These are phyloP conservation scores for Limnephilus auricula DNA, from an alignment of 2,888 invertebrate species.

Conservation along the genomic window DNA sequence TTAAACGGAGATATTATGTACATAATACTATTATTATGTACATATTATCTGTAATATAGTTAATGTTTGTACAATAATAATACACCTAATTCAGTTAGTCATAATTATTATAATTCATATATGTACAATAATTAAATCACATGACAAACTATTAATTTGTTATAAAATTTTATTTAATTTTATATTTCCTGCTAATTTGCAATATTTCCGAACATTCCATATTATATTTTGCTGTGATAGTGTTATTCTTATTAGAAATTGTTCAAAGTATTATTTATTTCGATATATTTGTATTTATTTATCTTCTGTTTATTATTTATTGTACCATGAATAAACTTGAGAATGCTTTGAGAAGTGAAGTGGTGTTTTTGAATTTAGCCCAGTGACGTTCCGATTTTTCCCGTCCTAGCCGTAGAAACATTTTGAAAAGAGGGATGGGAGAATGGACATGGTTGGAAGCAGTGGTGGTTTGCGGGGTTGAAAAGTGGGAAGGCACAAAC, in stretches of 20 bases:
- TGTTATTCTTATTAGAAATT: not conserved
- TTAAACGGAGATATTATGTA: not conserved
- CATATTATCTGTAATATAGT: too few relatives aligned
- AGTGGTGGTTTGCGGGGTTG: too few relatives aligned
- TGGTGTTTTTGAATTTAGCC: not conserved
- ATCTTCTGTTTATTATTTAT: not conserved
- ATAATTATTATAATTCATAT: too few relatives aligned
- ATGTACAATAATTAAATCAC: not conserved
- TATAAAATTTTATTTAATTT: not conserved
- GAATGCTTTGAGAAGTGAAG: not conserved
- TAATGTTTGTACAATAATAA: too few relatives aligned
- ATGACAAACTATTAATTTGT: not conserved
- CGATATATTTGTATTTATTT: not conserved
- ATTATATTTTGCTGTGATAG: slow-evolving; percentile 16
- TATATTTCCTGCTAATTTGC: not conserved
- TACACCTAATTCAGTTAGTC: too few relatives aligned
- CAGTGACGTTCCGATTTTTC: not conserved
- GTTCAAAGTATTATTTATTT: not conserved
- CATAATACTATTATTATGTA: too few relatives aligned
- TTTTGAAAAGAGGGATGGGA: not conserved
- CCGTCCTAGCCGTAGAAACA: not conserved
- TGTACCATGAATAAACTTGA: not conserved
- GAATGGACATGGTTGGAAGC: too few relatives aligned
- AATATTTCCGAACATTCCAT: slow-evolving; percentile 4
- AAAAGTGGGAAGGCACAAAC: too few relatives aligned